Percentiles rank a stretch among this genome's conserved stretches.
Evolutionary conservation across 1,140 invertebrate genomes (phyloP).

Genomic region (Eubasilissa regina): DNA sequence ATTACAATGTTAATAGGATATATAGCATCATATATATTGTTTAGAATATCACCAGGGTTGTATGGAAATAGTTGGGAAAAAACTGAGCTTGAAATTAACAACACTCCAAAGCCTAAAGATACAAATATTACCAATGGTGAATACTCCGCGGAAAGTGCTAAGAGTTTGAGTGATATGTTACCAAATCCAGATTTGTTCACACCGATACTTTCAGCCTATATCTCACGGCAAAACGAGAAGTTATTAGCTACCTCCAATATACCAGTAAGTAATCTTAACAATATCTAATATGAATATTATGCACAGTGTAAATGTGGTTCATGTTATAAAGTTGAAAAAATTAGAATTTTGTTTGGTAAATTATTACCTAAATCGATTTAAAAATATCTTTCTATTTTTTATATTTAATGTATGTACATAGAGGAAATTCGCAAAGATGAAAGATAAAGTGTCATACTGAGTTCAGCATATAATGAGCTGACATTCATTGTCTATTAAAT

Average conservation of each 20-base stretch:
- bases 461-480: too few species aligned
- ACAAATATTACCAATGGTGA: not conserved
- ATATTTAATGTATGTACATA: not conserved
- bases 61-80: constrained; percentile 55
- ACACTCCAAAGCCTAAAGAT: not conserved
- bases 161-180: not conserved
- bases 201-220: constrained; percentile 36
- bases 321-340: not conserved
- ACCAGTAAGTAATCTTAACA: constrained; percentile 12
- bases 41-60: constrained; percentile 45
- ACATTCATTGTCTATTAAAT: too few species aligned
- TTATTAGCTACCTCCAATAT: not conserved
- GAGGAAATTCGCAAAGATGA: not conserved
- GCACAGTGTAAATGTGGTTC: not conserved
- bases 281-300: not conserved
- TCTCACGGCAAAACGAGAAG: constrained; percentile 44
- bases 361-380: not conserved
- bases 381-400: not conserved
- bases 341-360: not conserved
- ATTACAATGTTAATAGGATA: constrained; percentile 79
- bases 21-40: constrained; percentile 64
- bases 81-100: not conserved
- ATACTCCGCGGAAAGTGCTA: too few species aligned
- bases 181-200: constrained; percentile 58
- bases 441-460: not conserved